These are phyloP conservation scores for Rhopalosiphum padi DNA, from an alignment of 1,140 invertebrate species.

Conservation along the genomic window DNA sequence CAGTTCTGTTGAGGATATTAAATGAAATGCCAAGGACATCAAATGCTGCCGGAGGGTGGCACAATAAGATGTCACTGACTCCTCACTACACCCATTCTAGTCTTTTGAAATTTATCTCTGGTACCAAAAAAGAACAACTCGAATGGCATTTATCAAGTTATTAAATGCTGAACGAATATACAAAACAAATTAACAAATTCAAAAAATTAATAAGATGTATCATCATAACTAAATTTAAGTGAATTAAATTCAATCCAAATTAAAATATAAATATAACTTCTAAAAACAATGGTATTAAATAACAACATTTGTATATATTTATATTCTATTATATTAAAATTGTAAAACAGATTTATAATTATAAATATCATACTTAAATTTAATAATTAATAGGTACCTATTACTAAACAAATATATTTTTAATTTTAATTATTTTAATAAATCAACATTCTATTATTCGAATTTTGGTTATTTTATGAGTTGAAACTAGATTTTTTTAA, in stretches of 20 bases:
- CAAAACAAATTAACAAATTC: background rate
- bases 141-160: background rate
- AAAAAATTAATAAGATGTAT: background rate
- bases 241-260: background rate
- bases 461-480: background rate
- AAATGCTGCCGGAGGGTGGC: background rate
- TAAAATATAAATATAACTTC: background rate
- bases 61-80: background rate
- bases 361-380: background rate
- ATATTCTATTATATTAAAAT: background rate
- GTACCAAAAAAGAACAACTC: background rate
- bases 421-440: background rate
- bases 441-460: too few species aligned
- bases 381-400: background rate
- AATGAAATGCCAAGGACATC: constrained; percentile 9
- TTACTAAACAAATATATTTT: background rate
- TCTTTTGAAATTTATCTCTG: background rate
- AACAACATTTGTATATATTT: background rate
- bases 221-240: background rate
- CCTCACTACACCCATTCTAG: background rate
- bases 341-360: background rate
- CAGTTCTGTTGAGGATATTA: background rate
- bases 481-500: background rate
- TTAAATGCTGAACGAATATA: background rate
- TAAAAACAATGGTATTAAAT: background rate